phyloP scores from a whole-genome alignment of 2,113 vertebrate genomes.

The Tragelaphus strepsiceros region DNA sequence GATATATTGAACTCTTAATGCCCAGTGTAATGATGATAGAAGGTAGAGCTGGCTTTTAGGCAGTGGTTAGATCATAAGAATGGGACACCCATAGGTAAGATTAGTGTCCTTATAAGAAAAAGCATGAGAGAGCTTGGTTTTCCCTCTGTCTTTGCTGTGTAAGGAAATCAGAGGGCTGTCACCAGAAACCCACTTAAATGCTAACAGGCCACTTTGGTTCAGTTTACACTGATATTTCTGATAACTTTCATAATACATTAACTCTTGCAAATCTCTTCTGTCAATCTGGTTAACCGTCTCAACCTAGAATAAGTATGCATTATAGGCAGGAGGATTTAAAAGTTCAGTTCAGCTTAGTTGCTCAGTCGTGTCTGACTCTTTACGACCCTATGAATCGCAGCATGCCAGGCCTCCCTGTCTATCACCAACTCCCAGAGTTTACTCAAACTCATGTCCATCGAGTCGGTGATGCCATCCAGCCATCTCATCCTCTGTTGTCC shows the following conservation, averaged over 20 bases:
- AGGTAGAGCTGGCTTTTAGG: neutral
- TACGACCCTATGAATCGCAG: no score
- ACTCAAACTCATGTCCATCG: no score
- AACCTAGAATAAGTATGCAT: neutral
- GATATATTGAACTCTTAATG: neutral
- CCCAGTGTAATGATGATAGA: neutral
- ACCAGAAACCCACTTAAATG: neutral
- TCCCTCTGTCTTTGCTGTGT: neutral
- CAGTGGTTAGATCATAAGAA: neutral
- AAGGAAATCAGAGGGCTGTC: neutral
- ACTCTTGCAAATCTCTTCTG: neutral
- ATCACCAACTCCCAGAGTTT: no score
- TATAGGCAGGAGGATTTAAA: neutral
- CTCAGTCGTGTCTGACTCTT: no score
- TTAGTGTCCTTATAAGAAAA: neutral
- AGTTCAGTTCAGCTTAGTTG: neutral
- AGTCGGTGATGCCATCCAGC: no score
- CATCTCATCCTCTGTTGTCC: no score
- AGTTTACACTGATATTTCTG: neutral
- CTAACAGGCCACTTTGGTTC: neutral
- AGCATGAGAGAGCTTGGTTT: neutral
- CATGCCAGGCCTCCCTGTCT: no score
- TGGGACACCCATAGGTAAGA: neutral
- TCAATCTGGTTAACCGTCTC: neutral
- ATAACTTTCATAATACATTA: neutral